A percentile compares a stretch with the other conserved stretches of the same genome.
These are phyloP conservation scores for Drosophila anceps DNA, from an alignment of 2,888 invertebrate species.

Conservation along the genomic window DNA sequence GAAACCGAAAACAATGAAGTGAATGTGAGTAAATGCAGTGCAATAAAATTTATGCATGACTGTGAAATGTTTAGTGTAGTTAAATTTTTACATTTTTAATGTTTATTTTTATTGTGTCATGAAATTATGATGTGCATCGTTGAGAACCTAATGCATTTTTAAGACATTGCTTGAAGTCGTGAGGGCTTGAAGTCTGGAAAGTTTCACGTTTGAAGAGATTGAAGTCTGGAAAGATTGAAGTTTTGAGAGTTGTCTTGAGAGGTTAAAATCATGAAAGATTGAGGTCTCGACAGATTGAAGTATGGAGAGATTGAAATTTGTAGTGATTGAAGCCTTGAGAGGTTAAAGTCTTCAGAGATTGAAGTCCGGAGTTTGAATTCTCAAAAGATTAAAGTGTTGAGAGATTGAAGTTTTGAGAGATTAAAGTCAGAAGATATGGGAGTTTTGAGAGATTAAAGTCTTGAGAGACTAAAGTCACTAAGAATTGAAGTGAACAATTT, in stretches of 20 bases:
- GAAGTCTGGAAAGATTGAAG: too few relatives aligned
- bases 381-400: neutral
- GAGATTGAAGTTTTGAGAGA: neutral
- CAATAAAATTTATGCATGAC: neutral
- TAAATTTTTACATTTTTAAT: neutral
- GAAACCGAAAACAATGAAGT: slow-evolving; percentile 72
- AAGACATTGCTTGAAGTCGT: neutral
- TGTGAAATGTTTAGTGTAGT: slow-evolving; percentile 9
- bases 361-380: neutral
- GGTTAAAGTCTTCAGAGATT: neutral
- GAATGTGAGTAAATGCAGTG: slow-evolving; percentile 76
- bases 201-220: too few relatives aligned
- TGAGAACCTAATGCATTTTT: neutral
- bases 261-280: too few relatives aligned
- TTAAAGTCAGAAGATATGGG: neutral
- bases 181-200: too few relatives aligned
- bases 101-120: neutral
- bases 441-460: neutral
- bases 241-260: too few relatives aligned
- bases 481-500: neutral
- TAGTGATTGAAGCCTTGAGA: neutral
- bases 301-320: neutral
- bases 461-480: neutral
- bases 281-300: too few relatives aligned
- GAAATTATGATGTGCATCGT: neutral